Conservation (phyloP, 2,888 invertebrate genomes). For the Tribolium freemani region DNA sequence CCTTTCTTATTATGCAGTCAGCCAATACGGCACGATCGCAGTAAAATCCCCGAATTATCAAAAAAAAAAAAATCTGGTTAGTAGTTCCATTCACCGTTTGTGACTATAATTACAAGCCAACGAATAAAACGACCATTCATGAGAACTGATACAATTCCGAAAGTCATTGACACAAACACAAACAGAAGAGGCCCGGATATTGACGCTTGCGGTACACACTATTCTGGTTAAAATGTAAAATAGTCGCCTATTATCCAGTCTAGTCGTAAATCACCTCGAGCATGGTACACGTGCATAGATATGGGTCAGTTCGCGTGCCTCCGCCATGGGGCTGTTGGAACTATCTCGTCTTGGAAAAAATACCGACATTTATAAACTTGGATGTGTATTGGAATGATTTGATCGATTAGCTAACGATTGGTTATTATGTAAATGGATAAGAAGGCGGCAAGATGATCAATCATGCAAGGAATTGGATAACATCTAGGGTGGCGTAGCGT, state of each 20-base stretch:
- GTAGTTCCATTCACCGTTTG: conserved; percentile 14
- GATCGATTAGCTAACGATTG: conserved; percentile 36
- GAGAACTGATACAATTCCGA: neutral
- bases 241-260: conserved; percentile 19
- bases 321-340: conserved; percentile 1
- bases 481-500: conserved; percentile 52
- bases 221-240: conserved; percentile 10
- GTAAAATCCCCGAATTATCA: conserved; percentile 7
- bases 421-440: conserved; percentile 32
- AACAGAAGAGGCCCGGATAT: neutral
- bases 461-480: conserved; percentile 14
- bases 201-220: neutral
- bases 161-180: neutral
- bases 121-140: neutral
- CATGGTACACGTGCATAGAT: conserved; percentile 16
- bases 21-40: conserved; percentile 41
- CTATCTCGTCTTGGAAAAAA: conserved; percentile 24
- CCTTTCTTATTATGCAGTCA: conserved; percentile 34
- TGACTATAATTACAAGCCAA: neutral
- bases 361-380: conserved; percentile 27
- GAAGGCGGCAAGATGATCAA: conserved; percentile 20
- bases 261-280: conserved; percentile 10
- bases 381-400: conserved; percentile 24
- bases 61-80: conserved; percentile 5
- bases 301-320: conserved; percentile 34